Evolutionary conservation across 2,113 vertebrate genomes (phyloP), one percentile per base, ranked within the genome.

Genomic region (Oncorhynchus keta): DNA sequence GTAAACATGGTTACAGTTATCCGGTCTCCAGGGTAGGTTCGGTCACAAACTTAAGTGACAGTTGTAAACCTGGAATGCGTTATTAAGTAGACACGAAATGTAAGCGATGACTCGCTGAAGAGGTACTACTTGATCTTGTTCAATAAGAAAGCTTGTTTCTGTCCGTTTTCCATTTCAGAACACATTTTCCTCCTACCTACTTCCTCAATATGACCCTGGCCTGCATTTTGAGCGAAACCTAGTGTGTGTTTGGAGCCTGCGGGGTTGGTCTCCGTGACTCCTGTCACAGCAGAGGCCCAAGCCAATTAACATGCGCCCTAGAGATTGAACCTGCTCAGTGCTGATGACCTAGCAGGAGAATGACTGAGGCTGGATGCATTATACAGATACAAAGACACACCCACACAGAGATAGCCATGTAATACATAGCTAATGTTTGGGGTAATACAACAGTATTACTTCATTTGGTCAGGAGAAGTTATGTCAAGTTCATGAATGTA

Each of bases 261-360:
- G 1, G 64, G 45, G 13, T 35, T 9, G 73, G 73, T 75, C 64
- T 28, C 57, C 24, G 66, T 62, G 72, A 66, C 32, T 24, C 55
- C 20, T 35, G 72, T 64, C 71, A 66, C 66, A 66, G 55, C 61
- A 59, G 71, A 74, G 76, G 49, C 48, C 67, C 68, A 45, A 39
- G 59, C 59, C 72, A 74, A 77, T 81, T 81, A 78, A 32, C 76
- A 81, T 26, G 22, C 20, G 28, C 45, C 68, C 73, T 68, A 67
- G 76, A 81, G 68, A 67, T 78, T 74, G 72, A 57, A 72, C 30
- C 68, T 67, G 61, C 72, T 14, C 71, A 20, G 5, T 59, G 45
- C n/a, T 48, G 59, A 65, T 30, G 57, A 66, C 70, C 28, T 55
- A 62, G 66, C 35, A 74, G 39, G 64, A 39, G 26, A 67, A 5